These are phyloP conservation scores for Parelbella ahira DNA, from an alignment of 2,888 invertebrate species.

Conservation along the genomic window DNA sequence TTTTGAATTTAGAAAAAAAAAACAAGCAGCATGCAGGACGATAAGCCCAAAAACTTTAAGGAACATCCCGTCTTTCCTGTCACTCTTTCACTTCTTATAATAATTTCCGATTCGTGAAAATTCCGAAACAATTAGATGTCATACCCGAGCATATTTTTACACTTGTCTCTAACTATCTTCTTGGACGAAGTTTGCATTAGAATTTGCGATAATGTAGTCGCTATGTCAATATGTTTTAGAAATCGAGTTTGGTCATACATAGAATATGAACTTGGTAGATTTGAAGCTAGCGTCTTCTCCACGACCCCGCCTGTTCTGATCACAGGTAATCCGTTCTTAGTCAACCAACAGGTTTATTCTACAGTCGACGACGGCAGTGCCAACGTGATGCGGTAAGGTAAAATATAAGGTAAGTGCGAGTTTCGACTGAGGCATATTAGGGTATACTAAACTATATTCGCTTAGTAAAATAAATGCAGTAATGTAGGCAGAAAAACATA, in stretches of 20 bases:
- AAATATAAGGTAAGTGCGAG: constrained; percentile 26
- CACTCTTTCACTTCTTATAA: constrained; percentile 43
- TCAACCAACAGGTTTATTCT: constrained; percentile 28
- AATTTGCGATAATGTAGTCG: constrained; percentile 75
- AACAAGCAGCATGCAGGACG: constrained; percentile 60
- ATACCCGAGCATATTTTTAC: constrained; percentile 70
- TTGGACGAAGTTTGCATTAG: constrained; percentile 76
- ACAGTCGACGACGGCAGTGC: constrained; percentile 9
- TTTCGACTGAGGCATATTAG: too few species aligned
- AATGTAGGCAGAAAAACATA: too few species aligned
- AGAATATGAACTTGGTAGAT: constrained; percentile 69
- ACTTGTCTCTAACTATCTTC: constrained; percentile 69
- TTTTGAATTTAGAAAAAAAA: constrained; percentile 48
- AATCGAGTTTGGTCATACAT: constrained; percentile 69
- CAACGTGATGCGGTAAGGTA: constrained; percentile 2
- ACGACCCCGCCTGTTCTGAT: constrained; percentile 52
- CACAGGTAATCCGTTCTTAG: constrained; percentile 48
- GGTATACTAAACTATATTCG: too few species aligned
- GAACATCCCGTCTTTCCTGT: constrained; percentile 43
- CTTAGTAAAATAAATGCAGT: too few species aligned
- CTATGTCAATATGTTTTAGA: constrained; percentile 73
- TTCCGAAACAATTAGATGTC: constrained; percentile 68
- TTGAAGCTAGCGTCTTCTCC: constrained; percentile 73
- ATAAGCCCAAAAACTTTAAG: constrained; percentile 45
- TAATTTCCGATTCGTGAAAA: constrained; percentile 76